These are phyloP conservation scores for Galeopterus variegatus DNA, from an alignment of 2,113 vertebrate genomes.

Conservation along the genomic window DNA sequence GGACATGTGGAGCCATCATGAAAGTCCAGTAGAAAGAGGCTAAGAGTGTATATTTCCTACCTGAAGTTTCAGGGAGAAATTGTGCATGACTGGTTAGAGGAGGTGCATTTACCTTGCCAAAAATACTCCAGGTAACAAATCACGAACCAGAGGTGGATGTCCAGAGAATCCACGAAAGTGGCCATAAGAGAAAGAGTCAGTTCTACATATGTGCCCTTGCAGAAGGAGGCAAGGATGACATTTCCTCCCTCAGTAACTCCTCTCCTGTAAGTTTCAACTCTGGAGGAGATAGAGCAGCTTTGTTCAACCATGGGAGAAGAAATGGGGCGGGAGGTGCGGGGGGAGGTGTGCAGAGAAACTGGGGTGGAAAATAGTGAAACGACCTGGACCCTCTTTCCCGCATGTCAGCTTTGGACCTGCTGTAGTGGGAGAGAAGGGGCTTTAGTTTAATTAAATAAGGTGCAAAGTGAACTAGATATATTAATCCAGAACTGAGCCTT, in stretches of 20 bases:
- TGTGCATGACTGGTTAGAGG: not conserved
- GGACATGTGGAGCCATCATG: no score
- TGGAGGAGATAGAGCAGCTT: not conserved
- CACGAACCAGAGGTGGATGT: not conserved
- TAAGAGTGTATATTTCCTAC: not conserved
- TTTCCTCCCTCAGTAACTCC: not conserved
- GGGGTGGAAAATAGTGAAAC: not conserved
- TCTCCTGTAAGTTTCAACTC: not conserved
- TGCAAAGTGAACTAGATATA: not conserved
- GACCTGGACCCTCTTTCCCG: not conserved
- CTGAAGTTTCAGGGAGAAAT: not conserved
- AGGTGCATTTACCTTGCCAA: not conserved
- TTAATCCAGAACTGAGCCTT: not conserved
- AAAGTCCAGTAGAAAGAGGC: not conserved
- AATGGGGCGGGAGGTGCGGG: no score
- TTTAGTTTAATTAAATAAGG: not conserved
- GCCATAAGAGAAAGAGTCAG: not conserved
- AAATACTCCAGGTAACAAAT: not conserved
- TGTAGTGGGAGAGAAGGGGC: not conserved
- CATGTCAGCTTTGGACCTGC: not conserved
- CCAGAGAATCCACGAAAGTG: not conserved
- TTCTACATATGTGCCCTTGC: not conserved
- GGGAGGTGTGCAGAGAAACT: not conserved
- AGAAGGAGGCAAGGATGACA: not conserved
- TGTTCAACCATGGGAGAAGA: not conserved